Evolutionary conservation across 1,140 invertebrate genomes (phyloP).

Genomic region (Anoplophora glabripennis): DNA sequence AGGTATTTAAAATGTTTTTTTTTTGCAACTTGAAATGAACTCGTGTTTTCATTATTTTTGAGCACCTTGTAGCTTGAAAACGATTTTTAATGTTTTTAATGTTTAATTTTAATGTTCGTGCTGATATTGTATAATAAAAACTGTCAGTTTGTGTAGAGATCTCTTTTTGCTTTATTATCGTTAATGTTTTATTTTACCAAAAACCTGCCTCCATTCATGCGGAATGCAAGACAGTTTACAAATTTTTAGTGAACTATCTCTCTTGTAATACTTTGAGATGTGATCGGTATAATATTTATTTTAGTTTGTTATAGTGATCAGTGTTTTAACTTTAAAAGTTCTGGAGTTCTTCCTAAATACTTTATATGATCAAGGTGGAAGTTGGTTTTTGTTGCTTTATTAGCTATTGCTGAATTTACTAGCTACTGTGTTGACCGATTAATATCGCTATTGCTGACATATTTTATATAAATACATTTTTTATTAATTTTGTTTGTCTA

Average conservation of each 20-base stretch:
- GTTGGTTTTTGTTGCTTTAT: slow-evolving; percentile 4
- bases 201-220: slow-evolving; percentile 24
- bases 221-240: slow-evolving; percentile 1
- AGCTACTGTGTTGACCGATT: slow-evolving; percentile 26
- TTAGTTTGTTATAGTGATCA: background rate
- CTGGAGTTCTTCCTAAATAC: background rate
- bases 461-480: slow-evolving; percentile 18
- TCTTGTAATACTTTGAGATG: background rate
- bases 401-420: slow-evolving; percentile 28
- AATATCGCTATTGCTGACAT: slow-evolving; percentile 25
- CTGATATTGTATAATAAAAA: slow-evolving; percentile 30
- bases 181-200: slow-evolving; percentile 12
- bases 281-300: background rate
- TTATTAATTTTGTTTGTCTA: background rate
- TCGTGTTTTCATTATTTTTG: no score
- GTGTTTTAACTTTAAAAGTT: background rate
- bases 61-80: no score
- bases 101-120: slow-evolving; percentile 28
- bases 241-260: background rate
- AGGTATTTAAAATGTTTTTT: no score
- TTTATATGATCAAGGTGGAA: background rate
- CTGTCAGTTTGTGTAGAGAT: slow-evolving; percentile 26
- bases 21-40: no score
- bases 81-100: no score
- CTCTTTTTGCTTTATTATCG: slow-evolving; percentile 26